Conservation (phyloP, 2,888 invertebrate genomes). For the Cosmia trapezina region DNA sequence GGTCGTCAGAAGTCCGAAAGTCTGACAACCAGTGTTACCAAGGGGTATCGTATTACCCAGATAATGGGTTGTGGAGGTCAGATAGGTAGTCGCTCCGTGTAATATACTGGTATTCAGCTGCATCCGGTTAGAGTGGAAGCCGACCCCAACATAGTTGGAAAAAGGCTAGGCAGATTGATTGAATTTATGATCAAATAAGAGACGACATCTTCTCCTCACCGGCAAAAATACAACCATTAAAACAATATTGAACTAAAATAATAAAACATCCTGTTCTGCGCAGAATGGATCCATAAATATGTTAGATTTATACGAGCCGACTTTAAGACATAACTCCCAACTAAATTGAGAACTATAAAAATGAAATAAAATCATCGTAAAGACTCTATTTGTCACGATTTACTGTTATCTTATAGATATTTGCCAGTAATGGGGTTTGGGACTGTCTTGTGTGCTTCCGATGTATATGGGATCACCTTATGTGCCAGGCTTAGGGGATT, state of each 20-base stretch:
- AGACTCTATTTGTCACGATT: slow-evolving; percentile 54
- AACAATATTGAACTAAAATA: slow-evolving; percentile 26
- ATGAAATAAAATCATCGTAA: slow-evolving; percentile 58
- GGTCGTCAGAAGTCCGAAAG: no score
- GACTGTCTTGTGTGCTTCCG: slow-evolving; percentile 14
- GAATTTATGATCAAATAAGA: no score
- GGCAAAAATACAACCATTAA: neutral
- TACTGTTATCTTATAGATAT: slow-evolving; percentile 52
- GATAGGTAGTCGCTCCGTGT: no score
- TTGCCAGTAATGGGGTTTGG: slow-evolving; percentile 27
- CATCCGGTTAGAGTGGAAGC: no score
- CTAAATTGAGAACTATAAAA: slow-evolving; percentile 58
- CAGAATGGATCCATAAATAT: slow-evolving; percentile 42
- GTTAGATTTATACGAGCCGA: slow-evolving; percentile 28
- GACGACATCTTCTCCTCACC: neutral
- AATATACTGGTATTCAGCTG: no score
- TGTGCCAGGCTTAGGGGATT: neutral
- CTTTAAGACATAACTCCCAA: slow-evolving; percentile 38
- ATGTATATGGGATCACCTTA: neutral
- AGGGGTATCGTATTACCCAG: no score
- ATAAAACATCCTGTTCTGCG: slow-evolving; percentile 13
- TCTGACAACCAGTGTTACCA: no score
- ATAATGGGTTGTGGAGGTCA: no score
- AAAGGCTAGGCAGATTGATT: no score
- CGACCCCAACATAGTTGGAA: no score